A percentile compares a stretch with the other conserved stretches of the same genome.
phyloP scores from a whole-genome alignment of 2,797 vertebrate genomes.

The Lophius americanus region DNA sequence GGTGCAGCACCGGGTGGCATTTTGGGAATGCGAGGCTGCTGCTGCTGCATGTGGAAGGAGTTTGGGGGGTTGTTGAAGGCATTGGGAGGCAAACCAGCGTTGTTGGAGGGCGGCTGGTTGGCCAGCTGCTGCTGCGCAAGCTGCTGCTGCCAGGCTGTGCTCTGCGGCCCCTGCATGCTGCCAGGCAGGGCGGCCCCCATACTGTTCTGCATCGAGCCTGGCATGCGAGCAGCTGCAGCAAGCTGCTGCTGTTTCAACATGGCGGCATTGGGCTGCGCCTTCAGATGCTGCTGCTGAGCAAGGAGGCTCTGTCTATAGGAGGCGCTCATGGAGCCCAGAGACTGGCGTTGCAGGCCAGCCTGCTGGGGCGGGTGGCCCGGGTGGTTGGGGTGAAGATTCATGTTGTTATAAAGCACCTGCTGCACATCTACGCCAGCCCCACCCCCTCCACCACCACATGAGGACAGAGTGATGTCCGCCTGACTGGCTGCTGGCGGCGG shows the following conservation, averaged over 20 bases:
- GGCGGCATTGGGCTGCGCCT: constrained; percentile 84
- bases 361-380: constrained; percentile 48
- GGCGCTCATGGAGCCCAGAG: constrained; percentile 77
- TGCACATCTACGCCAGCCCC: constrained; percentile 83
- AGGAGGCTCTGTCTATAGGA: constrained; percentile 88
- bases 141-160: constrained; percentile 86
- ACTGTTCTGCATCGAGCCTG: constrained; percentile 76
- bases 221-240: constrained; percentile 75
- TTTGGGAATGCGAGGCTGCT: constrained; percentile 86
- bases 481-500: constrained; percentile 80
- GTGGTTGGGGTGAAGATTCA: constrained; percentile 86
- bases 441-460: constrained; percentile 77
- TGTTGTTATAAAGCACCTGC: constrained; percentile 85
- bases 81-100: constrained; percentile 69
- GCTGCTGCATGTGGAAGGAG: constrained; percentile 90
- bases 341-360: constrained; percentile 81
- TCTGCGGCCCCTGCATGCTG: constrained; percentile 78
- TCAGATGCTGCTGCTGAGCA: constrained; percentile 85
- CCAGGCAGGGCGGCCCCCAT: constrained; percentile 79
- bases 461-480: constrained; percentile 85
- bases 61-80: constrained; percentile 83
- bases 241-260: constrained; percentile 85
- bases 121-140: constrained; percentile 85
- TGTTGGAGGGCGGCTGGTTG: constrained; percentile 77
- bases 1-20: constrained; percentile 78